Base-by-base conservation (phyloP, 2,888 invertebrate species). In the Polydrusus tereticollis region DNA sequence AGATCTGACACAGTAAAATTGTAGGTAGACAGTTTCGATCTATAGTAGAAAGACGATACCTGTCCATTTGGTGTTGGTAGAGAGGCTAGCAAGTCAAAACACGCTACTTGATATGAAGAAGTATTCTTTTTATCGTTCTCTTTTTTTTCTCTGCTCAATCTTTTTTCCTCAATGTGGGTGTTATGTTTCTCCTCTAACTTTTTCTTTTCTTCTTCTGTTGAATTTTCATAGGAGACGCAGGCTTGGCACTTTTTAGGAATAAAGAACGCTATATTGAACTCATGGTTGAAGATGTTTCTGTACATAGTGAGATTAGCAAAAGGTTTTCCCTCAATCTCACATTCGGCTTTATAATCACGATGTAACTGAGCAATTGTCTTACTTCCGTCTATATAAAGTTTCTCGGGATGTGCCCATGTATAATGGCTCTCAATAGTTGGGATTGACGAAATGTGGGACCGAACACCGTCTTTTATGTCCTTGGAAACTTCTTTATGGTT, bases 51-150 rank as follows among this genome's bases (percentile, higher is more conserved):
- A 1, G 47, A 65, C 7, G 72, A 74, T 36, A 77, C 74, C 33
- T 78, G 73, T 14, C 78, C 80, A 57, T 67, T 75, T 55, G 79
- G 79, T 36, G 60, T 33, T 70, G 77, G 78, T 50, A 81, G 66
- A 43, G 75, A 73, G 43, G 78, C 79, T 71, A 79, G 76, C 41
- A 78, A 62, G 66, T 80, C 78, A 67, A 64, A 80, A 57, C 66
- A 70, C 3, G 63, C 57, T 52, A 64, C 63, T 69, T 55, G 57
- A 60, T 36, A 69, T 41, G n/a, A 43, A 7, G 23, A 12, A 21
- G 36, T 58, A 18, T 14, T 64, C n/a, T 36, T 64, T 36, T 65
- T 57, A 36, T 64, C 70, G 6, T 21, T 55, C 20, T 21, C n/a
- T 23, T 70, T 64, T 45, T 65, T 47, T 45, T 64, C 58, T 58